Conservation (phyloP, 2,113 vertebrate species). For the Anthoscopus minutus region DNA sequence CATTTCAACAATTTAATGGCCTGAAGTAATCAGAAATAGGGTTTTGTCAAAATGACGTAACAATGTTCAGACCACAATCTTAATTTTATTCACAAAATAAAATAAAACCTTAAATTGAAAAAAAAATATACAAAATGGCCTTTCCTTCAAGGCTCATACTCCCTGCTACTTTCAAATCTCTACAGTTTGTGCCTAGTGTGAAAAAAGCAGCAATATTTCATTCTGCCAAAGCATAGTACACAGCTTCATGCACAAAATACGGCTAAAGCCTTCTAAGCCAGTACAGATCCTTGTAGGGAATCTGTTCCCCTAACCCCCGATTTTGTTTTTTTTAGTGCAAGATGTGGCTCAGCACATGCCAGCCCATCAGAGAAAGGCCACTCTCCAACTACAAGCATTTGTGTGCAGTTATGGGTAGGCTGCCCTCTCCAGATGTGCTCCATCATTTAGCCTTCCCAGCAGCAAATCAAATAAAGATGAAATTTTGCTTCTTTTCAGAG, state of each 20-base stretch:
- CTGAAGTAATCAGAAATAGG: not conserved
- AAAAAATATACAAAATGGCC: not conserved
- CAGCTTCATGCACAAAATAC: not conserved
- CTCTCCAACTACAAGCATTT: not conserved
- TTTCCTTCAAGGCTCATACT: not conserved
- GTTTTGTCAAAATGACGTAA: not conserved
- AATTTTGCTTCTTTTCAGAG: slow-evolving; percentile 53
- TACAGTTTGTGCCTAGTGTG: not conserved
- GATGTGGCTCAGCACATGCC: not conserved
- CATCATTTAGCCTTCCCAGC: slow-evolving; percentile 1
- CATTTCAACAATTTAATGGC: not conserved
- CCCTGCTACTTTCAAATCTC: not conserved
- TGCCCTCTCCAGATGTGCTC: not conserved
- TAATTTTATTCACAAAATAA: not conserved
- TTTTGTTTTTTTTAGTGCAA: not conserved
- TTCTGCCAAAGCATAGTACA: not conserved
- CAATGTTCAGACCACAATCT: not conserved
- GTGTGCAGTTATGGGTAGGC: not conserved
- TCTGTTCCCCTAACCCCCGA: not conserved
- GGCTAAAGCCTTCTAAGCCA: not conserved
- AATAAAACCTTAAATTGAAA: not conserved
- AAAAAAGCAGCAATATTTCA: not conserved
- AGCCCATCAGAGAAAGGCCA: not conserved
- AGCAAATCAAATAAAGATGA: slow-evolving; percentile 46
- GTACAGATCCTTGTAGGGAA: not conserved